Base-by-base conservation (phyloP, 2,888 invertebrate species). In the Hirtodrosophila trivittata region DNA sequence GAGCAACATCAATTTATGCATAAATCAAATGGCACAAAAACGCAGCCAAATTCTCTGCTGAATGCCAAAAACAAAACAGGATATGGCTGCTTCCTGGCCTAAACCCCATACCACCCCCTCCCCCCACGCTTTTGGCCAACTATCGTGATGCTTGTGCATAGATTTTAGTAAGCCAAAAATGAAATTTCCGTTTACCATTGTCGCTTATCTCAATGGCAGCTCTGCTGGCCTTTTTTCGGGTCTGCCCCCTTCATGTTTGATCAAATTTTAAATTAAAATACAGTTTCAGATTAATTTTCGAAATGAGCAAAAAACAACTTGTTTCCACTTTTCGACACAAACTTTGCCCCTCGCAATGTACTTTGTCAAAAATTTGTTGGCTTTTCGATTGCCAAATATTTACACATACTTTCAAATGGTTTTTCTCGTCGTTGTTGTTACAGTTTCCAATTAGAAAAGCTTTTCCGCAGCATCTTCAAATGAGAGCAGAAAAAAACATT, bases 1-100 rank as follows among this genome's bases (percentile, higher is more conserved):
- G 46, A 67, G 78, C 66, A 69, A 62, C 81, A 73, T 80, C 49
- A 76, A 76, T 80, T 76, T 80, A 66, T 76, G 63, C 81, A 76
- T 76, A 80, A 80, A 76, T 73, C 76, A 77, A 41, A 77, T 42
- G 55, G 54, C 51, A 75, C 60, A 75, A 80, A 76, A 80, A 80
- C 77, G 21, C 33, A 46, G 30, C n/a, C 12, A 66, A 54, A 54
- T 58, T 49, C 30, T 39, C 35, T 45, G 26, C 51, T 8, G 21
- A 18, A 14, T 14, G 28, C 41, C 12, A 41, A 21, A 21, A 21
- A 39, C 39, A 39, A 42, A 33, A 28, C 51, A 37, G 25, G 37
- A 63, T 52, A 52, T 43, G 30, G 37, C 38, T 56, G 16, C 33
- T 35, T 51, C 6, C 18, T 9, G 18, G 9, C 30, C 28, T n/a